Evolutionary conservation across 1,140 invertebrate genomes (phyloP), one percentile per base, ranked within the genome.

Genomic region (Pseudomyrmex dendroicus): DNA sequence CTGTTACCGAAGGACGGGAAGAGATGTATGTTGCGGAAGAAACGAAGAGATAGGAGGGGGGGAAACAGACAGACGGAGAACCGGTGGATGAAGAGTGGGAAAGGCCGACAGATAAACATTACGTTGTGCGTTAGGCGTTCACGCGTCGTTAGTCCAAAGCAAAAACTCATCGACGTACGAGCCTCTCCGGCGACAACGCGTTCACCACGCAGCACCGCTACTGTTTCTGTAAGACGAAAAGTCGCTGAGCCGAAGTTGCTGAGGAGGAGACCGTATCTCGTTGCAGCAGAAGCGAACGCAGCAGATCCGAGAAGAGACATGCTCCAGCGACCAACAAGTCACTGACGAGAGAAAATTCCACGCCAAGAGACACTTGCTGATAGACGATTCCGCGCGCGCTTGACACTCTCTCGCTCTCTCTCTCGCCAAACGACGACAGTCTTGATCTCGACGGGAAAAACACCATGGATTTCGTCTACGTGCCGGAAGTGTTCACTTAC

Each of bases 401-500:
- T 17, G 15, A 70, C 15, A 25, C 4, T 12, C 3, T 8, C 8
- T 22, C 25, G 5, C 15, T 70, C 4, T n/a, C 13, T 8, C 3
- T 25, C 25, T 35, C 35, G 35, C 35, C 5, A 35, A 72, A 54
- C 25, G 9, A 46, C 20, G 20, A 50, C 1, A 35, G 10, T 35
- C n/a, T n/a, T 22, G 1, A 25, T 22, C 1, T 3, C 50, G n/a
- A 5, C 9, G 35, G 13, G 15, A 56, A 12, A 44, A 15, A 4
- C 2, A 44, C 1, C n/a, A 94, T 94, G 93, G 93, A 94, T 87
- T 90, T 94, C 57, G 84, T 94, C 72, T 94, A 94, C 82, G 91
- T 93, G 70, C 92, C 93, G 5, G 93, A 93, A 73, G 87, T 92
- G 20, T 77, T 95, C 77, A 92, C 94, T 8, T 95, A 94, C 82